Conservation (phyloP, 2,797 vertebrate species). For the Etheostoma perlongum region DNA sequence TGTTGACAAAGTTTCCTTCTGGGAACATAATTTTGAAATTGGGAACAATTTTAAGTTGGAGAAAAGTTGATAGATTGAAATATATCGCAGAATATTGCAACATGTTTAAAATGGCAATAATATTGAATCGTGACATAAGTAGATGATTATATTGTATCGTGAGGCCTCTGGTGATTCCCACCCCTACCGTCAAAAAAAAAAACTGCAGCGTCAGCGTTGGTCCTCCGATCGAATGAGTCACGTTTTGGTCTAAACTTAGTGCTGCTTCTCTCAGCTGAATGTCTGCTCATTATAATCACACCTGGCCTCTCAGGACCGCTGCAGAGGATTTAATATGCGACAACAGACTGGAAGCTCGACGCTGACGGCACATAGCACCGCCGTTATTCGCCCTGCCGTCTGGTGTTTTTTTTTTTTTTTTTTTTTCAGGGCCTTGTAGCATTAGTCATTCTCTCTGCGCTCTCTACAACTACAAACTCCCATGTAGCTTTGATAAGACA, state of each 20-base stretch:
- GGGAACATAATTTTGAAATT: no score
- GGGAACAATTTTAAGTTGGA: no score
- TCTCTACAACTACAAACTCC: slow-evolving; percentile 42
- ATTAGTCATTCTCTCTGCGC: slow-evolving; percentile 23
- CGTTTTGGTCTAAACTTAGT: slow-evolving; percentile 22
- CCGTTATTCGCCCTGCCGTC: slow-evolving; percentile 14
- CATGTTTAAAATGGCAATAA: no score
- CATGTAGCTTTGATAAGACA: slow-evolving; percentile 35
- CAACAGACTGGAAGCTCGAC: slow-evolving; percentile 1
- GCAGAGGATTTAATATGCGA: slow-evolving; percentile 31
- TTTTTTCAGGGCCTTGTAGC: neutral
- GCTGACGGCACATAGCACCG: slow-evolving; percentile 7
- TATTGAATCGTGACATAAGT: no score
- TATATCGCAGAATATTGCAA: no score
- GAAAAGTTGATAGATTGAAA: no score
- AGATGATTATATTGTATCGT: no score
- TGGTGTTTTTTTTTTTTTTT: slow-evolving; percentile 9
- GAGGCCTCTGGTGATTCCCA: no score
- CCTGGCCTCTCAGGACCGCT: slow-evolving; percentile 36
- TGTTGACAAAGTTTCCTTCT: no score
- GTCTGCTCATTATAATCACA: slow-evolving; percentile 45
- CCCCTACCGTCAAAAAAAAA: no score
- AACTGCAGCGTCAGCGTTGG: no score
- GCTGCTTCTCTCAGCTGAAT: slow-evolving; percentile 27
- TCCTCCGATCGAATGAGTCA: slow-evolving; percentile 42